Percentiles rank a stretch among this genome's conserved stretches.
Conservation (phyloP, 2,113 vertebrate genomes). For the Aldabrachelys gigantea region DNA sequence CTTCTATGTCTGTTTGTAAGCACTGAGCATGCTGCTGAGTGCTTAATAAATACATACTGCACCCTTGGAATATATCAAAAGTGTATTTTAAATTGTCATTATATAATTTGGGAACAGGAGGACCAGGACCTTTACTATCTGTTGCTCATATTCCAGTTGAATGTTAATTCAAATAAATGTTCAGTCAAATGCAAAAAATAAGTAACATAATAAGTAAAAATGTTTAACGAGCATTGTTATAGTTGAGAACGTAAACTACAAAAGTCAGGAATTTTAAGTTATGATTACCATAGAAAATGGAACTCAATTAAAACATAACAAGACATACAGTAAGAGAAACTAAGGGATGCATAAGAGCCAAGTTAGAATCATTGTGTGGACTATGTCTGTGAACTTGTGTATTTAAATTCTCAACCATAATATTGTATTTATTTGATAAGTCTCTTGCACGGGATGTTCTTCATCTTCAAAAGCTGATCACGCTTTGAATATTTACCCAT, state of each 20-base stretch:
- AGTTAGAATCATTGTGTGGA: accelerated
- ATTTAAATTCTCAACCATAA: background rate
- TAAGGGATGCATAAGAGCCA: accelerated
- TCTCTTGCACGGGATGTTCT: background rate
- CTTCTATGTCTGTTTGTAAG: background rate
- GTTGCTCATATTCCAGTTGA: background rate
- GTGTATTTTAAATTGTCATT: background rate
- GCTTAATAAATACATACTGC: background rate
- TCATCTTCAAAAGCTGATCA: background rate
- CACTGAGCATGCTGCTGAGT: background rate
- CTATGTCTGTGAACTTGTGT: accelerated
- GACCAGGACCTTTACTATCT: background rate
- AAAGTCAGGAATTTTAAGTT: background rate
- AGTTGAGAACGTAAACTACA: accelerated
- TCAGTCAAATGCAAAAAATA: background rate
- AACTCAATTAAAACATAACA: accelerated
- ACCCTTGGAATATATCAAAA: accelerated
- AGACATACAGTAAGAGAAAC: accelerated
- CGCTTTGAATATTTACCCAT: background rate
- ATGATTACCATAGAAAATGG: background rate
- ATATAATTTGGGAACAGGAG: background rate
- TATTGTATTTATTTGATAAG: accelerated
- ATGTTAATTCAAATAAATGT: background rate
- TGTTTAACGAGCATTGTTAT: no score
- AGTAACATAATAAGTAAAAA: no score